phyloP scores from a whole-genome alignment of 1,140 invertebrate species.

The Hypsibius dujardini region DNA sequence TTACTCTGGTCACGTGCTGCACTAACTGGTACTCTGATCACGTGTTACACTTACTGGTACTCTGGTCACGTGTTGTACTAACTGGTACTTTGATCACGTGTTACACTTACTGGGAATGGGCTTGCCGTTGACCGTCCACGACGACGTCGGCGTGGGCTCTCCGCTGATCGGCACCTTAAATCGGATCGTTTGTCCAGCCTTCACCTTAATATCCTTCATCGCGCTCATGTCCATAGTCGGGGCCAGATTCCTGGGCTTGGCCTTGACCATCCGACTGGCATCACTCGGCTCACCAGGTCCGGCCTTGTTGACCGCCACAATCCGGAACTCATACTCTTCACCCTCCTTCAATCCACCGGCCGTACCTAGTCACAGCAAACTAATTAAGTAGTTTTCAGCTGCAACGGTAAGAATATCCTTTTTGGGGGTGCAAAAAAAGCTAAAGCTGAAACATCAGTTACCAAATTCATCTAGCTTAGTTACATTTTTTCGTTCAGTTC shows the following conservation, averaged over 20 bases:
- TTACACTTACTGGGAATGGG: slow-evolving; percentile 35
- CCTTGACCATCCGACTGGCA: slow-evolving; percentile 59
- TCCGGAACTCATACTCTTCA: slow-evolving; percentile 88
- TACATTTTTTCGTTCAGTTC: no score
- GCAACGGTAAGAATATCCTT: no score
- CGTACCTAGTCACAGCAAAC: slow-evolving; percentile 30
- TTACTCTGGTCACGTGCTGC: no score
- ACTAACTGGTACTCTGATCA: no score
- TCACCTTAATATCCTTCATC: slow-evolving; percentile 65
- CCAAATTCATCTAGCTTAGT: no score
- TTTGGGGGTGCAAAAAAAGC: no score
- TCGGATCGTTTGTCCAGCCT: slow-evolving; percentile 69
- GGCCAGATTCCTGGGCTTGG: slow-evolving; percentile 45
- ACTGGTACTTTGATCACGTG: no score
- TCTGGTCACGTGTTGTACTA: no score
- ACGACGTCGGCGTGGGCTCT: slow-evolving; percentile 47
- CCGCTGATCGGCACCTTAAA: slow-evolving; percentile 63
- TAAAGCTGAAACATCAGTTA: no score
- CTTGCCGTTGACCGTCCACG: slow-evolving; percentile 74
- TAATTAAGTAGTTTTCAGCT: no score
- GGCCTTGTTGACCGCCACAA: slow-evolving; percentile 88
- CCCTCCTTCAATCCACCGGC: slow-evolving; percentile 70
- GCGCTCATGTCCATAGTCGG: slow-evolving; percentile 65
- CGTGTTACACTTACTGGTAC: no score
- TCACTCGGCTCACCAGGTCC: slow-evolving; percentile 84